phyloP scores from a whole-genome alignment of 2,113 vertebrate genomes.

The Pontoporia blainvillei region DNA sequence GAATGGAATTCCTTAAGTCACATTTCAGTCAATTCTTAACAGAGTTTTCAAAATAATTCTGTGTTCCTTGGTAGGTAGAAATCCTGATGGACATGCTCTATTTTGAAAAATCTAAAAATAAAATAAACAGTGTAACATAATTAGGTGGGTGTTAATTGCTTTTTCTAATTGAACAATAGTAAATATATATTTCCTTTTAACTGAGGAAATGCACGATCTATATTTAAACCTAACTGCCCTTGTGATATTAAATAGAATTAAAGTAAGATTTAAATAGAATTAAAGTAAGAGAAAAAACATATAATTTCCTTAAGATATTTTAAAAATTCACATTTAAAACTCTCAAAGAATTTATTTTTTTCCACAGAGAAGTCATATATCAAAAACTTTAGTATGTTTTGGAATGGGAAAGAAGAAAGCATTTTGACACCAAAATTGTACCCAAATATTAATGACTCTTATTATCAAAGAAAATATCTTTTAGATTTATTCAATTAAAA shows the following conservation, averaged over 20 bases:
- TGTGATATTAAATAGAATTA: not conserved
- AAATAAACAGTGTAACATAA: constrained; percentile 22
- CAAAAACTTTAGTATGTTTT: not conserved
- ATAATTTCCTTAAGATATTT: not conserved
- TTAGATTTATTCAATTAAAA: not conserved
- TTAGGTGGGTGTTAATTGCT: constrained; percentile 35
- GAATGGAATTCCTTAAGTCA: constrained; percentile 12
- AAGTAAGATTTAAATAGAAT: not conserved
- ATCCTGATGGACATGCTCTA: not conserved
- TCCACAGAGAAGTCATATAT: not conserved
- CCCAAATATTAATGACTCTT: not conserved
- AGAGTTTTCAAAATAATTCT: constrained; percentile 14
- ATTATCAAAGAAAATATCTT: not conserved
- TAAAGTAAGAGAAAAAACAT: not conserved
- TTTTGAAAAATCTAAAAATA: constrained; percentile 56
- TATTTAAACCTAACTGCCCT: not conserved
- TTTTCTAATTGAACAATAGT: constrained; percentile 31
- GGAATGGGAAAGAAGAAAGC: not conserved
- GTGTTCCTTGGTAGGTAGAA: not conserved
- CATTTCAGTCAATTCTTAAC: not conserved
- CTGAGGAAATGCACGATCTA: not conserved
- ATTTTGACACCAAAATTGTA: not conserved
- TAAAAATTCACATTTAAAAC: not conserved
- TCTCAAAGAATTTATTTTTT: not conserved
- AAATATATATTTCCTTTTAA: constrained; percentile 23